These are phyloP conservation scores for Tolypeutes matacus DNA, from an alignment of 2,797 vertebrate genomes.

Conservation along the genomic window DNA sequence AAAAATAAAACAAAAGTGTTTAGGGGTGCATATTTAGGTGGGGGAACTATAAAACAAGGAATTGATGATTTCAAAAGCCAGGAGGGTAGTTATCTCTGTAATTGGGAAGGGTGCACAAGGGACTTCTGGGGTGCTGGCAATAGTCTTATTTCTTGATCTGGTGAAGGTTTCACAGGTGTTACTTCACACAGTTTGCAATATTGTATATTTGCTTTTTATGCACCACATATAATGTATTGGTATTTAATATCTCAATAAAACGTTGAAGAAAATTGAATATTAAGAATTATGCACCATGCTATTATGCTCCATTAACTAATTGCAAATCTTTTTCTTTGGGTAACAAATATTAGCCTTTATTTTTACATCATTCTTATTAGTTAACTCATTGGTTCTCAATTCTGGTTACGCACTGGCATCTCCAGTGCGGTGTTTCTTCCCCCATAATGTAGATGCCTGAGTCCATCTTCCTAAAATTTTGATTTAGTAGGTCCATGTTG, in stretches of 20 bases:
- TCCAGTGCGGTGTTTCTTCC: not conserved
- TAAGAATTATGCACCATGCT: not conserved
- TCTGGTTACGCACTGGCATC: not conserved
- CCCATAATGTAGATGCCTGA: not conserved
- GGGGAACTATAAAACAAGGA: not conserved
- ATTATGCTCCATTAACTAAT: not conserved
- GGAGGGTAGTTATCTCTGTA: not conserved
- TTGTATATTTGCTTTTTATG: not conserved
- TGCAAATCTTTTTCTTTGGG: not conserved
- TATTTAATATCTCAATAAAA: conserved; percentile 31
- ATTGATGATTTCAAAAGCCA: not conserved
- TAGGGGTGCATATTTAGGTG: not conserved
- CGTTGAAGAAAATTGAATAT: not conserved
- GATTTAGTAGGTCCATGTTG: not conserved
- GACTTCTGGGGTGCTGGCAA: not conserved
- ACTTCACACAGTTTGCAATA: not conserved
- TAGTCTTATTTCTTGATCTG: not conserved
- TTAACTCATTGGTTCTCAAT: not conserved
- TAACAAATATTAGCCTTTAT: conserved; percentile 19
- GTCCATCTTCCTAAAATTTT: not conserved
- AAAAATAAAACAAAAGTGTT: not conserved
- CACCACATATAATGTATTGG: not conserved
- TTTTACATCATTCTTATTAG: not conserved
- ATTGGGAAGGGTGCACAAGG: not conserved
- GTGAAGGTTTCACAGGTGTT: not conserved